Evolutionary conservation across 1,140 invertebrate genomes (phyloP).

Genomic region (Heliconius eleuchia): DNA sequence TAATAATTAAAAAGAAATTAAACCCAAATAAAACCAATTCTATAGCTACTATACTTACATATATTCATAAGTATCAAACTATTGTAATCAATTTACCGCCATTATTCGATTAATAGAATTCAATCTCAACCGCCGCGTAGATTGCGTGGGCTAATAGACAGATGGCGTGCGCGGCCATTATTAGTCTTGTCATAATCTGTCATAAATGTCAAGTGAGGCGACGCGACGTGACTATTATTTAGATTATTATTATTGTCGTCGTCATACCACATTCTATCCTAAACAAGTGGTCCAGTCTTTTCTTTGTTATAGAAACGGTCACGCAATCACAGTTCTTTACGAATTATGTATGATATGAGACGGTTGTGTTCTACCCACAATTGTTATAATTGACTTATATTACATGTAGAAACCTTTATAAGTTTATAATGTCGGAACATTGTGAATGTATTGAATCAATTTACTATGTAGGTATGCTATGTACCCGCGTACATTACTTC

Average conservation of each 20-base stretch:
- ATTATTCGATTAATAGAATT: conserved; percentile 75
- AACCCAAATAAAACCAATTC: background rate
- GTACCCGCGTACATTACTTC: background rate
- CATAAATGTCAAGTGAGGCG: conserved; percentile 73
- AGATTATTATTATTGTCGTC: conserved; percentile 52
- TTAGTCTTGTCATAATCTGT: conserved; percentile 76
- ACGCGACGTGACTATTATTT: conserved; percentile 65
- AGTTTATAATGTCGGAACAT: conserved; percentile 44
- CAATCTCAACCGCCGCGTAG: conserved; percentile 64
- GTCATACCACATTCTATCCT: conserved; percentile 54
- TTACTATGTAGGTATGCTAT: background rate
- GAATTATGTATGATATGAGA: conserved; percentile 47
- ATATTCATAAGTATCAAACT: background rate
- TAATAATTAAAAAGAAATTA: background rate
- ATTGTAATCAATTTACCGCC: conserved; percentile 34
- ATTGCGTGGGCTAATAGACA: conserved; percentile 73
- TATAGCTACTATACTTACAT: background rate
- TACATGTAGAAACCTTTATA: conserved; percentile 45
- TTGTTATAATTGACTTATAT: conserved; percentile 59
- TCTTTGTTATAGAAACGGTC: conserved; percentile 61
- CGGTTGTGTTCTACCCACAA: conserved; percentile 42
- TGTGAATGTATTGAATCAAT: conserved; percentile 9
- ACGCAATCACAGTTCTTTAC: conserved; percentile 63
- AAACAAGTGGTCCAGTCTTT: conserved; percentile 61
- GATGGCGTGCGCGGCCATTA: conserved; percentile 72